Base-by-base conservation (phyloP, 2,113 vertebrate species). In the Fregata magnificens region DNA sequence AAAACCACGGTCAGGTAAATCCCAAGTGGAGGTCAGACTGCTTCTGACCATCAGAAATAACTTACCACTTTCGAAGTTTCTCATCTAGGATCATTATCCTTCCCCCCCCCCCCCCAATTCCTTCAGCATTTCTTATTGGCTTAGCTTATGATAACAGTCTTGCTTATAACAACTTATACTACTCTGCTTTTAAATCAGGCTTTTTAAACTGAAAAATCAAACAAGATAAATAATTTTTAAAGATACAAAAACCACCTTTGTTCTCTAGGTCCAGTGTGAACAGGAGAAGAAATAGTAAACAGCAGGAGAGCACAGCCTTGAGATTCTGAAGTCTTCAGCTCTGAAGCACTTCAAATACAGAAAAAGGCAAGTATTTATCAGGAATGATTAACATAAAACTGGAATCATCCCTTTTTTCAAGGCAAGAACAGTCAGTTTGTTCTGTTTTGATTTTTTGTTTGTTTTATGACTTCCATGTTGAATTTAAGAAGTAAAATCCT, bases 61-160 rank as follows among this genome's bases (percentile, higher is more conserved):
- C 11, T 25, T 17, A 29, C 3, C 17, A 8, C 11, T 66, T 82
- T 16, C 32, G 11, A 72, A 61, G 20, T 22, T 24, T 45, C 45
- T 91, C 31, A 65, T 29, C 18, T 16, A 72, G 32, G 11, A 72
- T 29, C 12, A 14, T 13, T 42, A 36, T 7, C 17, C 40, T 34
- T 34, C 22, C 31, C 22, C 5, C 6, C 3, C 7, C 4, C 6
- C 1, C 1, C 1, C 5, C 21, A 6, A 16, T 61, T 17, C 38
- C 50, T 71, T 77, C 58, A 86, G 25, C 26, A 45, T 52, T 82
- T 70, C 26, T 63, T 58, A 36, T 2, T 8, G 36, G 14, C 42
- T 63, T 44, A 22, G 13, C 12, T 69, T 70, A 32, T 8, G 5
- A 5, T n/a, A 55, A 62, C 21, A 36, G 34, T 7, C 25, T 58